Conservation (phyloP, 2,797 vertebrate species). For the Lophotriccus pileatus region DNA sequence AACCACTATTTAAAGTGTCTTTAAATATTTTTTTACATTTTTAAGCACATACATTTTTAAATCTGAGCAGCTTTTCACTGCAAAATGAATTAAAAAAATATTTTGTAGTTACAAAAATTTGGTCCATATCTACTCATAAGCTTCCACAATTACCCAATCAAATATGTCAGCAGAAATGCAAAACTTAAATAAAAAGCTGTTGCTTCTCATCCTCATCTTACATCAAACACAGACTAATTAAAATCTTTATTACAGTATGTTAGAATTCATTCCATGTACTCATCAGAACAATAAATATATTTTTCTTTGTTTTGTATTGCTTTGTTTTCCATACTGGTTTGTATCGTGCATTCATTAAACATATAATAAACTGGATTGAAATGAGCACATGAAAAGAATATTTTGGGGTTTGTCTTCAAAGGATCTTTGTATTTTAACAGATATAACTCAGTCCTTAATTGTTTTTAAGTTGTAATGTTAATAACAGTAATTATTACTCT, state of each 20-base stretch:
- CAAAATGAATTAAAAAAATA: background rate
- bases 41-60: background rate
- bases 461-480: conserved; percentile 61
- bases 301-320: conserved; percentile 1
- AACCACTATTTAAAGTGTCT: background rate
- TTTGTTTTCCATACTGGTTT: background rate
- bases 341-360: conserved; percentile 31
- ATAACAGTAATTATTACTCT: conserved; percentile 57
- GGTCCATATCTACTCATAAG: background rate
- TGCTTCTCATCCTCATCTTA: background rate
- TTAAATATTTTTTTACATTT: background rate
- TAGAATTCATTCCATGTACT: background rate
- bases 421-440: conserved; percentile 38
- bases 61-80: background rate
- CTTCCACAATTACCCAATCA: background rate
- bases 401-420: conserved; percentile 27
- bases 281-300: background rate
- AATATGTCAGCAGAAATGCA: background rate
- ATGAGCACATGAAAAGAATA: background rate
- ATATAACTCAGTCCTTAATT: conserved; percentile 40
- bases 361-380: conserved; percentile 29
- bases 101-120: background rate
- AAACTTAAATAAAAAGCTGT: background rate
- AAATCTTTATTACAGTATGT: background rate
- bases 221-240: conserved; percentile 9